Base-by-base conservation (phyloP, 1,140 invertebrate species). In the Drosophila ficusphila region DNA sequence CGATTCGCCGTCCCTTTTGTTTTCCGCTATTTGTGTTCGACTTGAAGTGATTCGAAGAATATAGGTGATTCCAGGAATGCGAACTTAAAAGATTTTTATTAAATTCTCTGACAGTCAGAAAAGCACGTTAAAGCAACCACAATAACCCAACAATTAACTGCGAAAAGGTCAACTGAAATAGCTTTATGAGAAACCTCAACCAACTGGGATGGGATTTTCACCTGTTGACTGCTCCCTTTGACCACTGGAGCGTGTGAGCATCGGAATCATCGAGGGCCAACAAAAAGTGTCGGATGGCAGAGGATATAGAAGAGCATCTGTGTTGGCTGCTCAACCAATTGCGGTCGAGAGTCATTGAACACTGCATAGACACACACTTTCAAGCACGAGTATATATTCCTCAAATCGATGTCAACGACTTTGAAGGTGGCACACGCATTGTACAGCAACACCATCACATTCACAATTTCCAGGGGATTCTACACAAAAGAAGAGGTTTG, bases 261-360 rank as follows among this genome's bases (percentile, higher is more conserved):
- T 47, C 38, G 46, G 33, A 33, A 60, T 60, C 41, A 44, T 52
- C 38, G 42, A 51, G 51, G 12, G 38, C 16, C 47, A 23, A 38
- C n/a, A 57, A 38, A 46, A 57, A 56, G 62, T 12, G 44, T 14
- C 21, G 27, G 12, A 27, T 46, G 14, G 27, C 42, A 46, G 23
- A 18, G 68, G 48, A 70, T 65, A 62, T 47, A 76, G 62, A 78
- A 68, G 71, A 73, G 48, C 61, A 41, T 56, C 38, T 23, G 60
- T 57, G 62, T 44, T 41, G 53, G 25, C 36, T 67, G 44, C 60
- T 70, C 67, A 61, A 53, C 58, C 58, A 75, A 85, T 81, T 77
- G 81, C 81, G 76, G 82, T 86, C 62, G 82, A 86, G 82, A 65
- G 82, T 77, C 81, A 81, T 81, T 75, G 81, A 79, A 64, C 60